phyloP scores from a whole-genome alignment of 2,113 vertebrate genomes.

The Cricetomys ansorgei region DNA sequence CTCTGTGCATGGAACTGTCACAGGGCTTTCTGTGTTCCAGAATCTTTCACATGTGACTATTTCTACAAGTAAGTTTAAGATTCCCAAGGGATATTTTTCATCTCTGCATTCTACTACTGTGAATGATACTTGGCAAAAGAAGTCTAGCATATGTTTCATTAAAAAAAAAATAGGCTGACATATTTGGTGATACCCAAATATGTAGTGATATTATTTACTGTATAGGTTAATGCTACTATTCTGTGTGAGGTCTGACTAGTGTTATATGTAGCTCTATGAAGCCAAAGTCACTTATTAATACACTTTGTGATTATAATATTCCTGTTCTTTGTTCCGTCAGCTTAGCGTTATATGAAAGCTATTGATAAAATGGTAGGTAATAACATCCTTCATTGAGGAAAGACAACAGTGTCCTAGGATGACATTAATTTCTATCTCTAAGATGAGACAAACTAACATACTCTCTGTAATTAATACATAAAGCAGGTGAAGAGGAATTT shows the following conservation, averaged over 20 bases:
- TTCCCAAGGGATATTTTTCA: background rate
- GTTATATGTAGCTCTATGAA: background rate
- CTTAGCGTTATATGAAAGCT: background rate
- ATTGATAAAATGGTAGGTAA: background rate
- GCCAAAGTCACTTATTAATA: background rate
- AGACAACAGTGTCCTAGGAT: background rate
- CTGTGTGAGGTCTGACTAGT: accelerated
- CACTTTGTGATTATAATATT: background rate
- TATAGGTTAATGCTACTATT: background rate
- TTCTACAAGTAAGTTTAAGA: background rate
- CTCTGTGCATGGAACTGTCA: background rate
- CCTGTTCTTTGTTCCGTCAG: background rate
- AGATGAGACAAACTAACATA: background rate
- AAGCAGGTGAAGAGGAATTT: background rate
- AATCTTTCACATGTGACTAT: background rate
- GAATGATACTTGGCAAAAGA: background rate
- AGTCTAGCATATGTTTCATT: background rate
- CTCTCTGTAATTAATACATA: background rate
- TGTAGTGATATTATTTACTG: background rate
- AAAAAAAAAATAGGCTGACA: background rate
- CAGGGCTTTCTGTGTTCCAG: background rate
- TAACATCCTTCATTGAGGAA: background rate
- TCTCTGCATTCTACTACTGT: background rate
- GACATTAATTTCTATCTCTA: background rate
- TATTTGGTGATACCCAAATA: background rate